Evolutionary conservation across 2,888 invertebrate genomes (phyloP).

Genomic region (Aporophyla lueneburgensis): DNA sequence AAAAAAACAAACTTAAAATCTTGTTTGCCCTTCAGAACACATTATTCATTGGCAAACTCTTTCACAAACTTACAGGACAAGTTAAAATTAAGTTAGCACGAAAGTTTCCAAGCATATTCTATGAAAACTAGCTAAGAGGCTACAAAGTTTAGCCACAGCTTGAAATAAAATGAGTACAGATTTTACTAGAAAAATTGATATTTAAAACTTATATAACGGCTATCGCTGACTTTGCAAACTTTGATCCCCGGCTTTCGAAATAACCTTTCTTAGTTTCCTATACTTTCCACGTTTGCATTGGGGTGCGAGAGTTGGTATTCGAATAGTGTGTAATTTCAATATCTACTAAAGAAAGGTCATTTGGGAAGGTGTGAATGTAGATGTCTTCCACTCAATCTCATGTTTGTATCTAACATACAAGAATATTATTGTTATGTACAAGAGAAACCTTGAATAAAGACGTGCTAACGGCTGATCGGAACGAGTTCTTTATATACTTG

Average conservation of each 20-base stretch:
- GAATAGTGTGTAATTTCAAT: too few species aligned
- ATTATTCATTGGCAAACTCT: constrained; percentile 10
- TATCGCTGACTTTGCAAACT: neutral
- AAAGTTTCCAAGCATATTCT: constrained; percentile 37
- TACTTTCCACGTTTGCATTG: too few species aligned
- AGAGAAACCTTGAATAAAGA: constrained; percentile 35
- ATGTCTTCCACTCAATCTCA: neutral
- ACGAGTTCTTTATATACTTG: constrained; percentile 44
- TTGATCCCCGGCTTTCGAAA: neutral
- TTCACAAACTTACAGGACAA: constrained; percentile 23
- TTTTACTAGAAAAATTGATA: constrained; percentile 19
- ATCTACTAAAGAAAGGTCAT: too few species aligned
- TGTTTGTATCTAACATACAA: neutral
- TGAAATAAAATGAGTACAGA: constrained; percentile 12
- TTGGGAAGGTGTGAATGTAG: too few species aligned
- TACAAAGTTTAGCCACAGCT: constrained; percentile 18
- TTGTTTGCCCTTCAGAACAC: neutral
- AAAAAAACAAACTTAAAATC: neutral
- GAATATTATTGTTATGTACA: neutral
- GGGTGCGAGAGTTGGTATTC: too few species aligned
- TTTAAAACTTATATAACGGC: neutral
- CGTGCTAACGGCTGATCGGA: constrained; percentile 7
- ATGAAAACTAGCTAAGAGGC: constrained; percentile 23
- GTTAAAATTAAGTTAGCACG: constrained; percentile 37
- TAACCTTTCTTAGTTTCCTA: too few species aligned